A percentile compares a stretch with the other conserved stretches of the same genome.
These are phyloP conservation scores for Stictocephala bisonia DNA, from an alignment of 2,888 invertebrate genomes.

Conservation along the genomic window DNA sequence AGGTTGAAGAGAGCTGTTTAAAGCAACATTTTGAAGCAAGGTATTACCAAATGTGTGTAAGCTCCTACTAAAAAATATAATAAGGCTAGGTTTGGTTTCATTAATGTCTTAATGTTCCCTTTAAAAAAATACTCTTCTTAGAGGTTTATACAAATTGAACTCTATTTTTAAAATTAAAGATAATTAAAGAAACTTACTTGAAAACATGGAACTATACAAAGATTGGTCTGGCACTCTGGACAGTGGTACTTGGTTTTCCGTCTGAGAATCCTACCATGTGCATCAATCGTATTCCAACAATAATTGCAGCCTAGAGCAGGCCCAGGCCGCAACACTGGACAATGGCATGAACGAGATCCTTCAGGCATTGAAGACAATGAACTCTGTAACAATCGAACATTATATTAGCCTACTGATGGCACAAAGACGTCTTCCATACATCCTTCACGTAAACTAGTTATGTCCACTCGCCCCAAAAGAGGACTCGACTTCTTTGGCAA, in stretches of 20 bases:
- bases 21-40: no score
- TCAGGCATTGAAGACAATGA: conserved; percentile 59
- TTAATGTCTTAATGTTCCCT: no score
- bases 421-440: no score
- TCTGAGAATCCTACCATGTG: conserved; percentile 82
- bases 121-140: not conserved
- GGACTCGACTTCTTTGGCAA: no score
- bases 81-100: no score
- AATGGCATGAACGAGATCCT: conserved; percentile 77
- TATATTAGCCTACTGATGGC: no score
- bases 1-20: no score
- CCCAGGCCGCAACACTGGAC: conserved; percentile 84
- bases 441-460: no score
- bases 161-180: not conserved
- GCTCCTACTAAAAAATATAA: no score
- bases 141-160: not conserved
- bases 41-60: no score
- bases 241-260: conserved; percentile 92
- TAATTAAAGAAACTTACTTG: conserved; percentile 66
- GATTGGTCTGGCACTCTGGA: conserved; percentile 88
- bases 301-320: conserved; percentile 89
- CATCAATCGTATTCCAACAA: conserved; percentile 91
- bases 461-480: no score
- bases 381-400: no score
- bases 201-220: conserved; percentile 91